Base-by-base conservation (phyloP, 1,140 invertebrate species). In the Tetramorium simillimum region DNA sequence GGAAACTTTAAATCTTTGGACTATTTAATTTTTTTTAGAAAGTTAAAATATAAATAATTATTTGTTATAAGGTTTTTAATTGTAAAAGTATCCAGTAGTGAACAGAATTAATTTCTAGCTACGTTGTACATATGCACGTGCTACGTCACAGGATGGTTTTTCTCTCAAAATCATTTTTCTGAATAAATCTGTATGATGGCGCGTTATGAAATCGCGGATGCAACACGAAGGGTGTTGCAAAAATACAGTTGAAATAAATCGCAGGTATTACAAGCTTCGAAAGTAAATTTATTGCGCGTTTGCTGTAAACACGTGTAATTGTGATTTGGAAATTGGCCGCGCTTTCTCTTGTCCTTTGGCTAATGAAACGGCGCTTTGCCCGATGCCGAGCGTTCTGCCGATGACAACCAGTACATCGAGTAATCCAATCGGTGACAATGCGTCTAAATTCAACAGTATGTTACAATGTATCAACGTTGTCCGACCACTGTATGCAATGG, bases 261-360 rank as follows among this genome's bases (percentile, higher is more conserved):
- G 49, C 37, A 40, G 49, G 16, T n/a, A 72, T 70, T 70, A 43
- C 14, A 18, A 14, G 1, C 7, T 14, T 40, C n/a, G 18, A 58
- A 82, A 46, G 12, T 37, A 62, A 72, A 82, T 82, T 73, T 46
- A 58, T 82, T 16, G 51, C 21, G 14, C 62, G 7, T 24, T 12
- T 73, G 33, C 46, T n/a, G 37, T 72, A 73, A 82, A 82, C 4
- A 69, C n/a, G 12, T 58, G 21, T 82, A 72, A 82, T 82, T 60
- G 18, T 24, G 67, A 72, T 82, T 58, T 72, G 40, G 37, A 58
- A 73, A 82, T 72, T 82, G 37, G 12, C n/a, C 18, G 37, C 67
- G 51, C 80, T 72, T 72, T 82, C 78, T 82, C 78, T 72, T 14
- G 65, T 56, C 18, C 28, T 24, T 58, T 46, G 21, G 16, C 40